These are phyloP conservation scores for Catocala nupta DNA, from an alignment of 2,888 invertebrate genomes.

Conservation along the genomic window DNA sequence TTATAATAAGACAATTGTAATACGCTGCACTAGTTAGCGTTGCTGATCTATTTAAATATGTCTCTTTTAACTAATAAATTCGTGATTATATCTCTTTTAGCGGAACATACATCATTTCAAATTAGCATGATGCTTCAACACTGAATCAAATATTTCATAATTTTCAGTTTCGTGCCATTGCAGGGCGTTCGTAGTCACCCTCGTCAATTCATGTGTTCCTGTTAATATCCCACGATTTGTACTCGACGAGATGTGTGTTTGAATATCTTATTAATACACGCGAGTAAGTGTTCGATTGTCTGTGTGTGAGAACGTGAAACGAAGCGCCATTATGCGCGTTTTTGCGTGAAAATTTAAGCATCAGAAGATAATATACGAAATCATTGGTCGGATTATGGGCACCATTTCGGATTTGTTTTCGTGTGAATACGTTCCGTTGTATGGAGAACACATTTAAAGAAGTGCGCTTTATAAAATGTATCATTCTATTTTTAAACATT, in stretches of 20 bases:
- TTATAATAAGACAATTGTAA: too few relatives aligned
- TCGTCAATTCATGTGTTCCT: slow-evolving; percentile 42
- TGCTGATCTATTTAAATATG: too few relatives aligned
- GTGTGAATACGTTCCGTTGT: too few relatives aligned
- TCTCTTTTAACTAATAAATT: too few relatives aligned
- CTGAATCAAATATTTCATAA: slow-evolving; percentile 1
- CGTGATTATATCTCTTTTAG: too few relatives aligned
- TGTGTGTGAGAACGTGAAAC: slow-evolving; percentile 7
- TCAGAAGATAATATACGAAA: slow-evolving; percentile 4
- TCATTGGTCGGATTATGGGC: slow-evolving; percentile 7
- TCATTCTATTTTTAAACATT: too few relatives aligned
- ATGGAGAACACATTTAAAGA: too few relatives aligned
- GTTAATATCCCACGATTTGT: slow-evolving; percentile 64
- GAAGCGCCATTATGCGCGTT: slow-evolving; percentile 8
- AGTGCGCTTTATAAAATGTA: too few relatives aligned
- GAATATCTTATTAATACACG: slow-evolving; percentile 63
- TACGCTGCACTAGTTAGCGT: too few relatives aligned
- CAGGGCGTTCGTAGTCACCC: slow-evolving; percentile 13
- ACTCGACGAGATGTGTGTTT: slow-evolving; percentile 64
- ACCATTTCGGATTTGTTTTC: neutral
- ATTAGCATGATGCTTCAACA: too few relatives aligned
- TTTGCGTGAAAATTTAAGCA: slow-evolving; percentile 24
- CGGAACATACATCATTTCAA: too few relatives aligned
- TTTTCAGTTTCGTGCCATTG: slow-evolving; percentile 24
- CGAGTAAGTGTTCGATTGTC: slow-evolving; percentile 44